phyloP scores from a whole-genome alignment of 1,140 invertebrate species.

The Calliphora vicina region DNA sequence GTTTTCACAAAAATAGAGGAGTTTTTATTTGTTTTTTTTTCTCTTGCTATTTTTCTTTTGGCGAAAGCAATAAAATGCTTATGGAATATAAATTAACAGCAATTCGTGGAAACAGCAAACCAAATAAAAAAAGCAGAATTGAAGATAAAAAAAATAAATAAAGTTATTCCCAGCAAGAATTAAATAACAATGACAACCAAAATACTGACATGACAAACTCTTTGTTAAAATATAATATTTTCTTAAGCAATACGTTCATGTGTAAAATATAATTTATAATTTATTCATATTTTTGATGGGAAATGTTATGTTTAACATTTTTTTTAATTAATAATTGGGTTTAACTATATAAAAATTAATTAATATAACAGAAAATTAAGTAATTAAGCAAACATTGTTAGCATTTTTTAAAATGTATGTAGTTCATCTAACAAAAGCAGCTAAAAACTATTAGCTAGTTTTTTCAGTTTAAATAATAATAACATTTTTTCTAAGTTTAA shows the following conservation, averaged over 20 bases:
- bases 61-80: conserved; percentile 21
- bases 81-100: conserved; percentile 25
- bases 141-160: neutral
- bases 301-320: neutral
- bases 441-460: neutral
- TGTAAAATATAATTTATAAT: neutral
- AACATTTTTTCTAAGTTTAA: neutral
- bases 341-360: neutral
- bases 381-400: neutral
- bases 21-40: neutral
- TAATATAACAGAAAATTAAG: neutral
- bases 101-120: neutral
- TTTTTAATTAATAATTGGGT: neutral
- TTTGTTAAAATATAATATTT: neutral
- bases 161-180: neutral
- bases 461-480: neutral
- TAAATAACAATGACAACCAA: neutral
- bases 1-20: neutral
- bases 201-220: neutral
- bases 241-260: neutral
- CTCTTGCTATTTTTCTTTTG: neutral
- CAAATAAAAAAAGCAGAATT: neutral
- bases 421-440: neutral
- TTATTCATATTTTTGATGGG: neutral
- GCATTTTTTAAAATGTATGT: neutral